phyloP scores from a whole-genome alignment of 2,113 vertebrate species.

The Scartelaos histophorus region DNA sequence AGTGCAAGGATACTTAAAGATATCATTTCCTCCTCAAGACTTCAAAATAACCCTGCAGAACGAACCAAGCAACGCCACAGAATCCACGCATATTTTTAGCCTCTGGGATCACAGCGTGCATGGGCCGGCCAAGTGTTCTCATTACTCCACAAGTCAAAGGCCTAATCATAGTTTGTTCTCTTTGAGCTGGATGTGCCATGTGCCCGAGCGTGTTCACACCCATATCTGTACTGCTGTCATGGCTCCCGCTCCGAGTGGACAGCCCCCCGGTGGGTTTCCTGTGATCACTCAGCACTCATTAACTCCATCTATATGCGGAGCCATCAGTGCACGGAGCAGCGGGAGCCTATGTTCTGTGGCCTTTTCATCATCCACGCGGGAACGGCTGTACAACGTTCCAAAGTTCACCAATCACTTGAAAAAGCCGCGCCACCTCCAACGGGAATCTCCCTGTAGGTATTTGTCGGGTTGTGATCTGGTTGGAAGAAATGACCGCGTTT shows the following conservation, averaged over 20 bases:
- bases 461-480: too few species aligned
- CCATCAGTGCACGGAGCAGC: background rate
- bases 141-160: background rate
- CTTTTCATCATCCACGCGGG: background rate
- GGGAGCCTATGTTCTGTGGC: background rate
- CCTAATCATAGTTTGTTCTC: conserved; percentile 4
- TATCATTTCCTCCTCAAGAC: too few species aligned
- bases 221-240: conserved; percentile 2
- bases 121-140: background rate
- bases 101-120: background rate
- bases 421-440: too few species aligned
- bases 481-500: too few species aligned
- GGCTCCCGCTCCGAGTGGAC: background rate
- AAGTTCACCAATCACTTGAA: background rate
- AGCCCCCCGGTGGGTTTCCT: conserved; percentile 5
- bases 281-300: conserved; percentile 10
- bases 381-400: background rate
- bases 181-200: background rate
- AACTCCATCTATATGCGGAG: conserved; percentile 6
- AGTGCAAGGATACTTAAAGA: background rate
- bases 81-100: background rate
- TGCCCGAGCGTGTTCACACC: background rate
- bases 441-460: too few species aligned
- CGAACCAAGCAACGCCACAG: background rate
- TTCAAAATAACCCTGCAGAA: background rate